Evolutionary conservation across 2,113 vertebrate genomes (phyloP).

Genomic region (Pampusana beccarii): DNA sequence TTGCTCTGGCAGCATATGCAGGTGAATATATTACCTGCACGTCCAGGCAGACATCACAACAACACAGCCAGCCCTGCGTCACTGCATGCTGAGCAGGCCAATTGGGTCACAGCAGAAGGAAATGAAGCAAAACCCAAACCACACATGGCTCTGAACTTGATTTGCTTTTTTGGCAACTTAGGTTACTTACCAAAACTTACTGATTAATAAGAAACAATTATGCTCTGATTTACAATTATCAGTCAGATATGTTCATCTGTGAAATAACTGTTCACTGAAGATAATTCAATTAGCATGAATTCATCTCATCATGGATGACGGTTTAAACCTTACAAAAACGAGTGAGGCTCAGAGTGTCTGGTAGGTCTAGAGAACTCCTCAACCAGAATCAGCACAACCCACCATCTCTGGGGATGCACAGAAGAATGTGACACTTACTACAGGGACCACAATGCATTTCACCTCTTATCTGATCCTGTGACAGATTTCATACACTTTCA

Average conservation of each 20-base stretch:
- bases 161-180: not conserved
- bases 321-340: rapidly evolving
- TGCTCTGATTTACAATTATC: not conserved
- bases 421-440: not conserved
- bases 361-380: not conserved
- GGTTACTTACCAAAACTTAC: not conserved
- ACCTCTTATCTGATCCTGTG: not conserved
- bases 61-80: not conserved
- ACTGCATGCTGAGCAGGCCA: not conserved
- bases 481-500: not conserved
- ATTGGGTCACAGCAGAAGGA: not conserved
- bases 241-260: rapidly evolving
- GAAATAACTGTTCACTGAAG: not conserved
- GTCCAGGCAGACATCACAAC: not conserved
- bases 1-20: not conserved
- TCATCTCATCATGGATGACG: not conserved
- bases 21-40: not conserved
- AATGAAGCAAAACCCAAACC: not conserved
- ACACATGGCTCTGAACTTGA: not conserved
- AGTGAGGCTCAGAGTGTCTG: not conserved
- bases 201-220: not conserved
- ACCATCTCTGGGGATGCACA: rapidly evolving
- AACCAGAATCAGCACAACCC: not conserved
- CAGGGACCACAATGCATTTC: rapidly evolving
- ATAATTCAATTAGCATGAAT: not conserved